Conservation (phyloP, 2,888 invertebrate species). For the Congeria kusceri region DNA sequence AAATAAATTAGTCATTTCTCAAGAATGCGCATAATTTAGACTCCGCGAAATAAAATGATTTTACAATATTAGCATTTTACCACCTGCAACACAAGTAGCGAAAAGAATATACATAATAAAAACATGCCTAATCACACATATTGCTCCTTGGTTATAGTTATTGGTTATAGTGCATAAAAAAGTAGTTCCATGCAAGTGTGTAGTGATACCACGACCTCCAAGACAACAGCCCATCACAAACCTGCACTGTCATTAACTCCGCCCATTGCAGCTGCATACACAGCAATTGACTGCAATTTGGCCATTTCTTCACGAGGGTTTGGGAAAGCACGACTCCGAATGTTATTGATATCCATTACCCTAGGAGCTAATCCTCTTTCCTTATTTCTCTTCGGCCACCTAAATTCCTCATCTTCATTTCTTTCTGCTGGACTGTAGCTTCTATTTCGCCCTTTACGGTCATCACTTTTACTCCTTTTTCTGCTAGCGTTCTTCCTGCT, state of each 20-base stretch:
- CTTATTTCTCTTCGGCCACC: conserved; percentile 36
- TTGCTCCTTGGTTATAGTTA: too few species aligned
- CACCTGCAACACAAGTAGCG: too few species aligned
- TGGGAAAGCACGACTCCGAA: conserved; percentile 1
- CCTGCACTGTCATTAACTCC: conserved; percentile 62
- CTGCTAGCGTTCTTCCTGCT: conserved; percentile 20
- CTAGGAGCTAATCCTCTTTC: conserved; percentile 31
- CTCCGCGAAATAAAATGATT: too few species aligned
- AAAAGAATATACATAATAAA: too few species aligned
- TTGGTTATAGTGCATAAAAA: neutral
- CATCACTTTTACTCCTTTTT: conserved; percentile 36
- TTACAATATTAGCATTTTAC: neutral
- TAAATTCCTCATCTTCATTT: conserved; percentile 45
- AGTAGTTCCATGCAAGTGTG: conserved; percentile 39
- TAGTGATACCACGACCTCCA: conserved; percentile 24
- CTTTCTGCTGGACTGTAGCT: conserved; percentile 33
- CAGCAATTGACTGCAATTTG: conserved; percentile 56
- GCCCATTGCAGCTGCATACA: conserved; percentile 62
- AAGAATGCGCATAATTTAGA: too few species aligned
- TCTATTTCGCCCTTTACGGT: conserved; percentile 32
- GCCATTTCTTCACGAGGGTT: conserved; percentile 54
- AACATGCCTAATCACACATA: too few species aligned
- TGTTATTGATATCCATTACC: conserved; percentile 10
- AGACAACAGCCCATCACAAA: conserved; percentile 51
- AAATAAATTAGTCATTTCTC: too few species aligned